Percentiles rank a stretch among this genome's conserved stretches.
Evolutionary conservation across 2,113 vertebrate species (phyloP).

Genomic region (Cochlearius cochlearius): DNA sequence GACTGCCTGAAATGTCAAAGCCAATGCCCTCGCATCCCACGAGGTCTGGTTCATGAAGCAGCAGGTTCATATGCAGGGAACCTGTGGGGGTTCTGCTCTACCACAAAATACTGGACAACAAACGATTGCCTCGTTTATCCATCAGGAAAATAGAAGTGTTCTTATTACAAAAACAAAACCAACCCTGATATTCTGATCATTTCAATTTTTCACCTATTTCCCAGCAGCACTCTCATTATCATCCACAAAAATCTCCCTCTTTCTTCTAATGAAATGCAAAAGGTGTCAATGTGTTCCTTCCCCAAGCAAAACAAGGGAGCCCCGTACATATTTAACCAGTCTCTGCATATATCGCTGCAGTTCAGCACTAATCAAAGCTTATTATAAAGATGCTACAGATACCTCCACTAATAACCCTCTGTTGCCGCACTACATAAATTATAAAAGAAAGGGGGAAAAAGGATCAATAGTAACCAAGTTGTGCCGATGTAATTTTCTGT

Average conservation of each 20-base stretch:
- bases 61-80: neutral
- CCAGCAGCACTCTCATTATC: neutral
- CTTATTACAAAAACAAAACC: neutral
- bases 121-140: neutral
- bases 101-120: neutral
- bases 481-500: neutral
- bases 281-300: neutral
- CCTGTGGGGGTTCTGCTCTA: neutral
- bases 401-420: constrained; percentile 19
- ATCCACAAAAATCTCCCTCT: neutral
- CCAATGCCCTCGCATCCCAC: neutral
- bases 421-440: constrained; percentile 40
- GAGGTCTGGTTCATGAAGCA: neutral
- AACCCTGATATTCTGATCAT: neutral
- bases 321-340: neutral
- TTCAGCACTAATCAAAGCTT: constrained; percentile 38
- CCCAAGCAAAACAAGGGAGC: neutral
- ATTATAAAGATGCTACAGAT: constrained; percentile 32
- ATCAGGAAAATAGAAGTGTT: neutral
- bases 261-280: neutral
- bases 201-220: neutral
- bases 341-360: neutral
- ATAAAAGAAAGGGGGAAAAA: constrained; percentile 8
- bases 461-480: constrained; percentile 9
- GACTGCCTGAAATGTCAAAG: neutral